A percentile compares a stretch with the other conserved stretches of the same genome.
phyloP scores from a whole-genome alignment of 2,113 vertebrate genomes.

The Atherinomorus stipes region DNA sequence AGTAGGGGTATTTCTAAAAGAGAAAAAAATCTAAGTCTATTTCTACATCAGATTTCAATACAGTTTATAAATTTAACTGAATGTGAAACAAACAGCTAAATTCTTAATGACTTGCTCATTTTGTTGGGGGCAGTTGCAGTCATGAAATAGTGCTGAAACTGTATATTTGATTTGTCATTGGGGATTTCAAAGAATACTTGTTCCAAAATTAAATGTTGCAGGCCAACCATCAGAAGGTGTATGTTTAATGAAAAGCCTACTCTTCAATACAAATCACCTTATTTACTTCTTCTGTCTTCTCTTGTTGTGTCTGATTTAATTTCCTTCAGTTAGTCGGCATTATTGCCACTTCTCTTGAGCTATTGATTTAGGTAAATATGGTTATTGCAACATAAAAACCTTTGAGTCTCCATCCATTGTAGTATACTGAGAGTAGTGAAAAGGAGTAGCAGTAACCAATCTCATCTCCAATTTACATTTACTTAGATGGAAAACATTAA shows the following conservation, averaged over 20 bases:
- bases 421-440: slow-evolving; percentile 61
- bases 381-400: slow-evolving; percentile 95
- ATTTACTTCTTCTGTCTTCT: slow-evolving; percentile 82
- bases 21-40: background rate
- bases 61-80: slow-evolving; percentile 3
- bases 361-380: slow-evolving; percentile 96
- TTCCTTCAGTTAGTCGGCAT: slow-evolving; percentile 89
- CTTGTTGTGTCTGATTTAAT: slow-evolving; percentile 90
- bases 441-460: slow-evolving; percentile 42
- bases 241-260: slow-evolving; percentile 94
- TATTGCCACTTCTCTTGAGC: slow-evolving; percentile 89
- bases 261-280: slow-evolving; percentile 94
- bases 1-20: background rate
- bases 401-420: slow-evolving; percentile 85
- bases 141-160: slow-evolving; percentile 65
- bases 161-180: slow-evolving; percentile 57
- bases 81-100: slow-evolving; percentile 35
- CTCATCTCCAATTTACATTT: slow-evolving; percentile 77
- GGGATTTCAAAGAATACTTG: slow-evolving; percentile 71
- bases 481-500: slow-evolving; percentile 90
- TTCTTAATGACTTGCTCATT: slow-evolving; percentile 30
- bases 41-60: slow-evolving; percentile 9
- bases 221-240: slow-evolving; percentile 85
- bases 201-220: slow-evolving; percentile 88
- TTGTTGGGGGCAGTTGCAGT: slow-evolving; percentile 40